phyloP scores from a whole-genome alignment of 2,113 vertebrate species.

The Apteryx owenii region DNA sequence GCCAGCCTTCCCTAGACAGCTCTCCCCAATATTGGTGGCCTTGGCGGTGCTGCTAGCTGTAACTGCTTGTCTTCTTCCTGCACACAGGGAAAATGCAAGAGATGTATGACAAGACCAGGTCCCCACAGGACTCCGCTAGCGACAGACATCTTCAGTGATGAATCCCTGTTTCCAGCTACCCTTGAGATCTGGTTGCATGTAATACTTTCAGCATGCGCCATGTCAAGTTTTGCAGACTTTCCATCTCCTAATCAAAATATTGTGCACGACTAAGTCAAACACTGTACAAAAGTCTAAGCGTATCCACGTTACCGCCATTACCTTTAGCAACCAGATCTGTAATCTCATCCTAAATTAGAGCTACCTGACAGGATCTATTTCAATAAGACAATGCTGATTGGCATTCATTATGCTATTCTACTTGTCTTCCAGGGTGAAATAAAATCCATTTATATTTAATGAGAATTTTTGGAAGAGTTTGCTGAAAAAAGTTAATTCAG shows the following conservation, averaged over 20 bases:
- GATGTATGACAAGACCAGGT: not conserved
- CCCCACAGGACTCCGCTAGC: rapidly evolving
- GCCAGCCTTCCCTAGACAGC: not conserved
- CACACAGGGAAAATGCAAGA: rapidly evolving
- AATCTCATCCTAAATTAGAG: not conserved
- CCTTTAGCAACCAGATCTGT: not conserved
- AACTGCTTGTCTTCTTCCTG: not conserved
- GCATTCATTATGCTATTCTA: not conserved
- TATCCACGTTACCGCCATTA: not conserved
- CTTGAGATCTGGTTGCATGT: rapidly evolving
- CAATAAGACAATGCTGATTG: not conserved
- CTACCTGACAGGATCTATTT: not conserved
- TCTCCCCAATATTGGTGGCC: rapidly evolving
- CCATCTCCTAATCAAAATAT: not conserved
- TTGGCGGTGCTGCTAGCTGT: rapidly evolving
- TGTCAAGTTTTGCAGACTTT: rapidly evolving
- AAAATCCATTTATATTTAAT: not conserved
- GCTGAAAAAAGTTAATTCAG: not conserved
- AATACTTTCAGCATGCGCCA: not conserved
- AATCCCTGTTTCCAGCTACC: not conserved
- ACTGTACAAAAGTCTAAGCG: not conserved
- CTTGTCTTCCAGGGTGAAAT: not conserved
- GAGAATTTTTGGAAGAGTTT: not conserved
- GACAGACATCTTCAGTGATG: not conserved
- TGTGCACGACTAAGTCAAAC: not conserved